Evolutionary conservation across 2,888 invertebrate genomes (phyloP), one percentile per base, ranked within the genome.

Genomic region (Pantelozetes paolii): DNA sequence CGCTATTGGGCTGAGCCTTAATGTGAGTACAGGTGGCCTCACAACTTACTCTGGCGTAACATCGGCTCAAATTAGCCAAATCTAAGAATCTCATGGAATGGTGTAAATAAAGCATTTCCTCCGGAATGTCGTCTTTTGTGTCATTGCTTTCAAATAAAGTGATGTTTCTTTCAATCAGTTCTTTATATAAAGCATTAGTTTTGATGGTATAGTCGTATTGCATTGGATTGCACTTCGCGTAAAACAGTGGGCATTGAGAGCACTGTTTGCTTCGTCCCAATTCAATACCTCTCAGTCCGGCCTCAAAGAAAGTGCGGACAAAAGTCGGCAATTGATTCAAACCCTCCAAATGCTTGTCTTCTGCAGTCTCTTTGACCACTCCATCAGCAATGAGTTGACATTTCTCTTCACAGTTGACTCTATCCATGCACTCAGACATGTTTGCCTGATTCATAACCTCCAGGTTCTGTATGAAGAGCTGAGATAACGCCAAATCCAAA

Each of bases 41-140:
- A 30, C 74, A 74, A 23, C 70, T 74, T 8, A 74, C 74, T 54
- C 40, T 26, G 23, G 74, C 70, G 28, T 74, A 74, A 20, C 74
- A 74, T 50, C 30, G 70, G 26, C 69, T 74, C 50, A 74, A 15
- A n/a, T 74, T 74, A 11, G 74, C 74, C 28, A 71, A 70, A 36
- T 74, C 74, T 1, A 74, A 15, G 32, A 74, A 74, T 28, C 50
- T 48, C 74, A 74, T 74, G 45, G 74, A 74, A 20, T 74, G 70
- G 20, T 74, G 74, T 28, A 70, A 74, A 40, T 74, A 74, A 8
- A 26, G n/a, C 18, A 74, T 42, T 28, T 74, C 74, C 8, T 18
- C n/a, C 15, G 59, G 69, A 18, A 74, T 26, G 1, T 59, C n/a
- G 9, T 45, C 48, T 28, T 50, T 26, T 11, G 40, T 9, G 13